Base-by-base conservation (phyloP, 2,888 invertebrate genomes). In the Torymus tubicola region DNA sequence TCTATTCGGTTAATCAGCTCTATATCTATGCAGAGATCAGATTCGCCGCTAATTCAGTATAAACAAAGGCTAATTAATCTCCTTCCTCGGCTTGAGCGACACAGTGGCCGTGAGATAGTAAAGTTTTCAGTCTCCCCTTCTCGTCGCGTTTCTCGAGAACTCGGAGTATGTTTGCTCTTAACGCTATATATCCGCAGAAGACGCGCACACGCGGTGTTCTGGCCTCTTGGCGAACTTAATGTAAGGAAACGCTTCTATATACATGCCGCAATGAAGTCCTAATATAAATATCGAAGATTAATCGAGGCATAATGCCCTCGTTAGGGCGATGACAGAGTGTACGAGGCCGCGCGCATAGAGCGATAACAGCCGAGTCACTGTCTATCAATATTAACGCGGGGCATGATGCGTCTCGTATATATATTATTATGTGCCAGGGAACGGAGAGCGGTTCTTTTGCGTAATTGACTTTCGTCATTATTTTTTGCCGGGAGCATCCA, bases 201-300 rank as follows among this genome's bases (percentile, higher is more conserved):
- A 52, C 5, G 13, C 58, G 5, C 31, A 16, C 18, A n/a, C 42
- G n/a, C n/a, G n/a, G n/a, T n/a, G n/a, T n/a, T n/a, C n/a, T 65
- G 16, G 18, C 10, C 13, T 8, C 14, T 10, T n/a, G n/a, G 50
- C 21, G 31, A 57, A 78, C 52, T 63, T 8, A 75, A 74, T 53
- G 21, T 31, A 63, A 61, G 71, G 64, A 63, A 64, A 82, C 81
- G 81, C 83, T 87, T 85, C 86, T 85, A 74, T 70, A 87, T 84
- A 84, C 85, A 87, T n/a, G n/a, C n/a, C n/a, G n/a, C n/a, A 31
- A 88, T 87, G 85, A 89, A 88, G 86, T 85, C 84, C 84, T 86
- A 87, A 89, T 89, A 88, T 89, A 89, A 89, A 89, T 89, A 89
- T 89, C 85, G 89, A 90, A 87, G 90, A 90, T 90, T 90, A 90